Conservation (phyloP, 1,140 invertebrate species). For the Meloidogyne floridensis region DNA sequence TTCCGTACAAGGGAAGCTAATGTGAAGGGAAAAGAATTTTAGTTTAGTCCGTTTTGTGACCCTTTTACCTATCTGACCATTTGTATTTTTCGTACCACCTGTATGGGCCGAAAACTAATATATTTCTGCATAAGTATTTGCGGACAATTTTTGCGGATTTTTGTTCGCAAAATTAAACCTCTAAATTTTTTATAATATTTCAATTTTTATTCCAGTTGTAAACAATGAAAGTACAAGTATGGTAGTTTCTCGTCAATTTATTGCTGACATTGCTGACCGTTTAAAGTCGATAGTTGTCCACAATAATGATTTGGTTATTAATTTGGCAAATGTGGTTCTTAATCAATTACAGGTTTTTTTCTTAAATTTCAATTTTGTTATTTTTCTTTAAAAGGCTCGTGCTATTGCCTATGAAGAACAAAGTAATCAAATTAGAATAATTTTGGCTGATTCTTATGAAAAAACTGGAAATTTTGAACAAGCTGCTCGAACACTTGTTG, state of each 20-base stretch:
- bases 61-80: too few species aligned
- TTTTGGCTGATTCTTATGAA: constrained; percentile 19
- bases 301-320: neutral
- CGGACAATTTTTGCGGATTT: too few species aligned
- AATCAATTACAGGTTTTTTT: constrained; percentile 21
- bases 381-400: constrained; percentile 1
- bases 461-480: constrained; percentile 16
- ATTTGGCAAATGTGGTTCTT: constrained; percentile 20
- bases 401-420: constrained; percentile 32
- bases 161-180: too few species aligned
- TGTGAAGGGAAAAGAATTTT: too few species aligned
- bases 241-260: constrained; percentile 36
- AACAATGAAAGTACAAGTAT: constrained; percentile 35
- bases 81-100: too few species aligned
- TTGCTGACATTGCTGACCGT: constrained; percentile 22
- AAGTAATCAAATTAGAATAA: constrained; percentile 30
- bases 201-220: constrained; percentile 18
- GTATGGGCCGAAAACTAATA: too few species aligned
- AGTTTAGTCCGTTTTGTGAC: too few species aligned
- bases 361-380: neutral
- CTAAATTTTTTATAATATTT: too few species aligned
- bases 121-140: too few species aligned
- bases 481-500: constrained; percentile 26
- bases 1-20: too few species aligned
- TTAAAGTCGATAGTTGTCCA: neutral